Conservation (phyloP, 2,797 vertebrate genomes). For the Etheostoma nigrum region DNA sequence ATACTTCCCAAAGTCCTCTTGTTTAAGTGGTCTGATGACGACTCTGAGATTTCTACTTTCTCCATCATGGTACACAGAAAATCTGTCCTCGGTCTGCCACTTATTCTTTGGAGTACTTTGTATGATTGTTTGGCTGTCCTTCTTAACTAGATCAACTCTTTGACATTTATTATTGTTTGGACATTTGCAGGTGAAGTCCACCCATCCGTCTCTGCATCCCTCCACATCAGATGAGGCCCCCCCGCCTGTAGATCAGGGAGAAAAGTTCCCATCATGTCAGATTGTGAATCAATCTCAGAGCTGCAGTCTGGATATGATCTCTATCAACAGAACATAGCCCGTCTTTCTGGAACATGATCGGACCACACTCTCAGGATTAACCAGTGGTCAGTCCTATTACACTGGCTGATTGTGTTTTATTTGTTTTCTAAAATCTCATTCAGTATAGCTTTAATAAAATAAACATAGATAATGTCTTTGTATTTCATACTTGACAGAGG, state of each 20-base stretch:
- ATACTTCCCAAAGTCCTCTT: accelerated
- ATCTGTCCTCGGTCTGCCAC: accelerated
- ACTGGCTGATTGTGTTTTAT: too few species aligned
- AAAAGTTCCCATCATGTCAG: neutral
- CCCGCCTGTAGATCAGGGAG: constrained; percentile 24
- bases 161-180: accelerated
- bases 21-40: accelerated
- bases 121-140: accelerated
- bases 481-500: too few species aligned
- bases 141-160: accelerated
- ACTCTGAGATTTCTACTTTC: neutral
- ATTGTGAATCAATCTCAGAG: neutral
- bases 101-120: accelerated
- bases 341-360: too few species aligned
- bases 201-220: neutral
- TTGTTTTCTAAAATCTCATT: too few species aligned
- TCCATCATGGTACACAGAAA: neutral
- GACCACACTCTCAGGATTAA: too few species aligned
- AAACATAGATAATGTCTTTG: too few species aligned
- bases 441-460: too few species aligned
- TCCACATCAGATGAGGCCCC: accelerated
- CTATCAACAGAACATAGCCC: too few species aligned
- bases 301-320: too few species aligned
- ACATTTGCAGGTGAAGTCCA: constrained; percentile 1
- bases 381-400: too few species aligned